phyloP scores from a whole-genome alignment of 2,797 vertebrate species.

The Gymnocypris eckloni region DNA sequence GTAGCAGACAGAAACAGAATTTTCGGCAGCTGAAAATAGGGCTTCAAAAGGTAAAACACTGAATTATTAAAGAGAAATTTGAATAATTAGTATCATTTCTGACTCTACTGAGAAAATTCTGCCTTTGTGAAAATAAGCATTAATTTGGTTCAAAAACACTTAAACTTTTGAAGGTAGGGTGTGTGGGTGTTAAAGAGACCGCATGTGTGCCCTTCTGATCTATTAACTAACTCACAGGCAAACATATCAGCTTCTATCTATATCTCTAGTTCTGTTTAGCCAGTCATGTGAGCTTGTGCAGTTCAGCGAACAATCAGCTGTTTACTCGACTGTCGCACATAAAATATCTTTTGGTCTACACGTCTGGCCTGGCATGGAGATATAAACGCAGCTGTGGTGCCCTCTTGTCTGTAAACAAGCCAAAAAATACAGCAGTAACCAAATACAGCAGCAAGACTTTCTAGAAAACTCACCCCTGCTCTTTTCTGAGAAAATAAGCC shows the following conservation, averaged over 20 bases:
- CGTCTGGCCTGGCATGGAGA: constrained; percentile 27
- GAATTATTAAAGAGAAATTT: not conserved
- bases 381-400: constrained; percentile 12
- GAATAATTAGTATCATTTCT: not conserved
- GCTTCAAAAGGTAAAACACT: not conserved
- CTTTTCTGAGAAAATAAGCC: constrained; percentile 43
- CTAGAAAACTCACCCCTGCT: constrained; percentile 26
- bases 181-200: not conserved
- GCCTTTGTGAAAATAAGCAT: not conserved
- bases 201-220: not conserved
- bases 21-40: not conserved
- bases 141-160: not conserved
- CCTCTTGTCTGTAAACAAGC: constrained; percentile 33
- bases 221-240: constrained; percentile 1
- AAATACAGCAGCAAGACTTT: constrained; percentile 24
- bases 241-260: constrained; percentile 19
- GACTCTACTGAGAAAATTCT: not conserved
- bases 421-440: constrained; percentile 24
- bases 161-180: not conserved
- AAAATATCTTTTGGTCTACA: constrained; percentile 17
- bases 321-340: constrained; percentile 20
- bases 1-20: not conserved
- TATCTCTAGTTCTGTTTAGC: constrained; percentile 23
- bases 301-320: constrained; percentile 44
- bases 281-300: constrained; percentile 37